Evolutionary conservation across 2,113 vertebrate genomes (phyloP).

Genomic region (Phaethon lepturus): DNA sequence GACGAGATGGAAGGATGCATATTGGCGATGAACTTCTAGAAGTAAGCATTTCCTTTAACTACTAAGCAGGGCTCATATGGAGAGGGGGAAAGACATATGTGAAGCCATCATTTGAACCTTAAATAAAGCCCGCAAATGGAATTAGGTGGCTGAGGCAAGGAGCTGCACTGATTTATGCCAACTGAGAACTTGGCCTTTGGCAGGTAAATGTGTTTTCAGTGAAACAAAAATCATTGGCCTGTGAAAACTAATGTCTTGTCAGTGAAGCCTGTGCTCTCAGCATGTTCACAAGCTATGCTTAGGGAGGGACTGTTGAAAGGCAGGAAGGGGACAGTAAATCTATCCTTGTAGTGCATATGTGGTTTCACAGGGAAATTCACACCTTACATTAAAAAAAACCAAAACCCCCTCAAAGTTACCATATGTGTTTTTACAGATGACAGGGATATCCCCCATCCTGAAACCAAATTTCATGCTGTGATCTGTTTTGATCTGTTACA

Average conservation of each 20-base stretch:
- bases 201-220: constrained; percentile 56
- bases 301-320: constrained; percentile 42
- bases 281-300: constrained; percentile 29
- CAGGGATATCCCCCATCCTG: constrained; percentile 17
- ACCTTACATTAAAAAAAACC: not conserved
- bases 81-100: not conserved
- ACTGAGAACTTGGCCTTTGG: constrained; percentile 56
- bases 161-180: constrained; percentile 40
- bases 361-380: constrained; percentile 56
- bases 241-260: constrained; percentile 62
- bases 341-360: constrained; percentile 4
- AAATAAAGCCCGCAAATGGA: constrained; percentile 19
- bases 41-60: constrained; percentile 73
- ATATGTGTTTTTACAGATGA: constrained; percentile 59
- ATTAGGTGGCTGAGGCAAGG: constrained; percentile 19
- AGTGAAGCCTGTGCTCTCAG: constrained; percentile 51
- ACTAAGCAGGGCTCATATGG: not conserved
- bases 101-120: not conserved
- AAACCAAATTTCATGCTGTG: not conserved
- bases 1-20: constrained; percentile 84
- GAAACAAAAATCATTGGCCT: constrained; percentile 47
- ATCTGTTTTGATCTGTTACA: constrained; percentile 10
- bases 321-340: constrained; percentile 53
- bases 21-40: constrained; percentile 93
- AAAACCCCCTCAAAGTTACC: constrained; percentile 7